These are phyloP conservation scores for Noctua janthina DNA, from an alignment of 2,888 invertebrate genomes.

Conservation along the genomic window DNA sequence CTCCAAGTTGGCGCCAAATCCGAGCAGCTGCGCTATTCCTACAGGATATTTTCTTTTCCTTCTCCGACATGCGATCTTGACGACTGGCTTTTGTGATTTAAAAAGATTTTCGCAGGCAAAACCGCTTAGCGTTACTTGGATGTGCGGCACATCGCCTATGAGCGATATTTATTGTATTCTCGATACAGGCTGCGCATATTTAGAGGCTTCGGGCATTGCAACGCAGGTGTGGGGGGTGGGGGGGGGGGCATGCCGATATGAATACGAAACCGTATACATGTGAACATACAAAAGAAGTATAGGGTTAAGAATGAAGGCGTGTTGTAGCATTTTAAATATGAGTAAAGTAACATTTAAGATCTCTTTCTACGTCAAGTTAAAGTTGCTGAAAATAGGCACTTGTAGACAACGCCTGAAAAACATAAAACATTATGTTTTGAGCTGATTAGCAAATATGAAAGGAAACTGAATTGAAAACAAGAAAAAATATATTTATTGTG, in stretches of 20 bases:
- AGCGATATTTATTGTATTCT: conserved; percentile 70
- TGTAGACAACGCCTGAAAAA: not conserved
- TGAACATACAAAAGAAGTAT: conserved; percentile 21
- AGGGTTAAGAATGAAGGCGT: not conserved
- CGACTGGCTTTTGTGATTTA: conserved; percentile 89
- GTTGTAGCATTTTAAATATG: conserved; percentile 6
- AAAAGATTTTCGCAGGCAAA: conserved; percentile 87
- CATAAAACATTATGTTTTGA: not conserved
- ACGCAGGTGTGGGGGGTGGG: conserved; percentile 29
- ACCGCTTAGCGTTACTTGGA: conserved; percentile 82
- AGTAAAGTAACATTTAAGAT: not conserved
- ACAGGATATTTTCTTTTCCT: conserved; percentile 88
- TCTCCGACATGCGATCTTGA: conserved; percentile 86
- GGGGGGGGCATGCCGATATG: not conserved
- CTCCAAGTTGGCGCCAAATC: conserved; percentile 87
- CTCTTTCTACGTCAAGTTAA: not conserved
- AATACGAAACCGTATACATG: conserved; percentile 36
- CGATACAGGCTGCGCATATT: conserved; percentile 53
- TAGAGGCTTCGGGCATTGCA: conserved; percentile 33
- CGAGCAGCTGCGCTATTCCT: conserved; percentile 85
- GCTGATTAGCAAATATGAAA: not conserved
- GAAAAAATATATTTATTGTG: not conserved
- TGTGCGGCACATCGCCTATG: conserved; percentile 74
- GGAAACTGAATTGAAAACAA: not conserved
- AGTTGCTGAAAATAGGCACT: not conserved